phyloP scores from a whole-genome alignment of 2,113 vertebrate species.

The Thunnus maccoyii region DNA sequence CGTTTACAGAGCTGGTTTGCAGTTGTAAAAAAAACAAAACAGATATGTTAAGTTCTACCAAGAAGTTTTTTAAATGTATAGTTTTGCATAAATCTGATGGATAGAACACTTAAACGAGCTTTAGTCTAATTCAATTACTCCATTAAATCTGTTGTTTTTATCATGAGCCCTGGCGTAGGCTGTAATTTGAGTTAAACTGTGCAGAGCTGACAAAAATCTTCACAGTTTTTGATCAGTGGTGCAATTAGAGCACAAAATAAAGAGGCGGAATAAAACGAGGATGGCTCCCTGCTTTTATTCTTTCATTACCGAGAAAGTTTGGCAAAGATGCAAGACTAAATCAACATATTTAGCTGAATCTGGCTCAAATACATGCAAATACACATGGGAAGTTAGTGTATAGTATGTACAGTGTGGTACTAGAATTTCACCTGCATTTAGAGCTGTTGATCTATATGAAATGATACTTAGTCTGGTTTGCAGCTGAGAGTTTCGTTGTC shows the following conservation, averaged over 20 bases:
- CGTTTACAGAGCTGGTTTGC: background rate
- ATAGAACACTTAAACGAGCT: constrained; percentile 11
- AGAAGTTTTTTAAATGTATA: background rate
- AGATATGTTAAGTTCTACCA: background rate
- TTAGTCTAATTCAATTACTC: constrained; percentile 8
- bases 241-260: constrained; percentile 42
- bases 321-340: background rate
- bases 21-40: too few species aligned
- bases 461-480: background rate
- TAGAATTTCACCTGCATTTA: background rate
- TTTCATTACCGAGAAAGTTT: constrained; percentile 1
- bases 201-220: constrained; percentile 27
- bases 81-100: background rate
- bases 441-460: background rate
- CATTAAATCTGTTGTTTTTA: constrained; percentile 12
- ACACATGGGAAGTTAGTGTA: background rate
- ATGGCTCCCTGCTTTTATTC: background rate
- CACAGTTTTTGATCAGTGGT: constrained; percentile 25
- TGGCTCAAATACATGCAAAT: background rate
- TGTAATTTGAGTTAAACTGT: constrained; percentile 40
- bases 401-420: too few species aligned
- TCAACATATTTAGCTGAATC: background rate
- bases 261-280: background rate
- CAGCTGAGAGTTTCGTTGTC: background rate
- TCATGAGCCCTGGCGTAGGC: constrained; percentile 1